A percentile compares a stretch with the other conserved stretches of the same genome.
phyloP scores from a whole-genome alignment of 2,888 invertebrate genomes.

The Lasioglossum malachurum region DNA sequence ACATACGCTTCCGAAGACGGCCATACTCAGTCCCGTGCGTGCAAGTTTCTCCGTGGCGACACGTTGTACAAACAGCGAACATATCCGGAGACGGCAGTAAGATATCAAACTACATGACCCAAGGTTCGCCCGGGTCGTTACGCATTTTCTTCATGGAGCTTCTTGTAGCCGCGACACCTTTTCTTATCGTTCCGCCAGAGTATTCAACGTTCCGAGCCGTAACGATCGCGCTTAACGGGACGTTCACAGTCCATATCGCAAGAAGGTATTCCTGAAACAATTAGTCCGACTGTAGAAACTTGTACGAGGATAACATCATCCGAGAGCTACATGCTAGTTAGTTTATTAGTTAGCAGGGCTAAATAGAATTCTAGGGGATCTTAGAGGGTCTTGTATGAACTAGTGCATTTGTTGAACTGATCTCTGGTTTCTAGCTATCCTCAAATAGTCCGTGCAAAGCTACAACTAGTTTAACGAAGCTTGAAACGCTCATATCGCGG shows the following conservation, averaged over 20 bases:
- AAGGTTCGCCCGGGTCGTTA: neutral
- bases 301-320: neutral
- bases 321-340: neutral
- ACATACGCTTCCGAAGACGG: neutral
- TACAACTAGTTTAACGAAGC: neutral
- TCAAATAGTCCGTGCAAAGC: neutral
- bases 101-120: neutral
- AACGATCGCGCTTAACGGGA: conserved; percentile 28
- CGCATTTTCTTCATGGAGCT: neutral
- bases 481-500: neutral
- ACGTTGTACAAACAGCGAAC: neutral
- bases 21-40: neutral
- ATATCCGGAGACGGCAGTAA: neutral
- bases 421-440: neutral
- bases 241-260: conserved; percentile 13
- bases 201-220: neutral
- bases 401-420: neutral
- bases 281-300: neutral
- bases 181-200: neutral
- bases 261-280: neutral
- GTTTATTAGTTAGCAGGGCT: neutral
- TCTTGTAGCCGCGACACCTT: neutral
- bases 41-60: neutral
- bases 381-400: neutral
- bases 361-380: neutral